These are phyloP conservation scores for Scarus forsteni DNA, from an alignment of 2,797 vertebrate genomes.

Conservation along the genomic window DNA sequence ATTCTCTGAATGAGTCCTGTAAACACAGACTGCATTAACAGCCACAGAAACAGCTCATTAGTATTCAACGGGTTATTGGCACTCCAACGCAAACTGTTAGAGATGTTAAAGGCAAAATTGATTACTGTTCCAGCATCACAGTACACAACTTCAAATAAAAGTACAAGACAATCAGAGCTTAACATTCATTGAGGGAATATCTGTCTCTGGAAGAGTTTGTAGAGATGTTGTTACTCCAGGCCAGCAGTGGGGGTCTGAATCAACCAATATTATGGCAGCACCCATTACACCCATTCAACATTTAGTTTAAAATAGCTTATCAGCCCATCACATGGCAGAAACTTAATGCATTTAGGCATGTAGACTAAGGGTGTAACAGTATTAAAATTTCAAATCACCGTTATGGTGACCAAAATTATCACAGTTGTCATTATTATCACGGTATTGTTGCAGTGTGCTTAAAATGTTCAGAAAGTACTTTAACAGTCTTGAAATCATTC, in stretches of 20 bases:
- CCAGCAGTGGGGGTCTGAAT: not conserved
- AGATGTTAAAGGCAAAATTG: not conserved
- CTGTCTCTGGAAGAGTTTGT: not conserved
- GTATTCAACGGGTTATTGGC: not conserved
- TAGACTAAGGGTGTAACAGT: no score
- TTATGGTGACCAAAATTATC: no score
- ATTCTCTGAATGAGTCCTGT: constrained; percentile 4
- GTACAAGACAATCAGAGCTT: not conserved
- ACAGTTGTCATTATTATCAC: no score
- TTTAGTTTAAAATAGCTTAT: no score
- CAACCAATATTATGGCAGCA: no score
- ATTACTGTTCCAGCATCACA: not conserved
- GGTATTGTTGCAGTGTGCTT: no score
- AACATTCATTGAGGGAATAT: not conserved
- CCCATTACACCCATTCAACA: no score
- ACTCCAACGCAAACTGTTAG: not conserved
- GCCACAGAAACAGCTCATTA: constrained; percentile 10
- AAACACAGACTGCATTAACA: constrained; percentile 11
- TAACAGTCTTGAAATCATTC: no score
- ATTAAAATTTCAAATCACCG: no score
- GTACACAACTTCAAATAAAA: not conserved
- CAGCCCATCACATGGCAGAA: no score
- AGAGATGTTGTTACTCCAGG: not conserved
- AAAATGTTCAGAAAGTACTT: no score
- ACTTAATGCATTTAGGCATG: no score